Base-by-base conservation (phyloP, 2,797 vertebrate genomes). In the Pelodytes ibericus region DNA sequence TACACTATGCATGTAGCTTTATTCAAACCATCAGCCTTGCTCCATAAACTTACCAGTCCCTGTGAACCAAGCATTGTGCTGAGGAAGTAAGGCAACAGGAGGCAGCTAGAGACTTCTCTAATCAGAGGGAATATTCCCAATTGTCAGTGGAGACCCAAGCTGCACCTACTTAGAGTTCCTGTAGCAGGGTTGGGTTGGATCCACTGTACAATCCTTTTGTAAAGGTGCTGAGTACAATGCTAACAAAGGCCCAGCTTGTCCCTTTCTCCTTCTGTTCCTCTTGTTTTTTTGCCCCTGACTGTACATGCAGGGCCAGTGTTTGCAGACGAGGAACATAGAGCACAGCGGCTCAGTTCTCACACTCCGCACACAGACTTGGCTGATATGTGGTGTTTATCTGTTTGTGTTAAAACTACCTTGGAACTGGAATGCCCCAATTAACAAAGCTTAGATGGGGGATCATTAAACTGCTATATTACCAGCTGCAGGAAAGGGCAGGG, bases 341-440 rank as follows among this genome's bases (percentile, higher is more conserved):
- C 77, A 79, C 77, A 79, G 77, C 65, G 58, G 77, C 77, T 79
- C 63, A 31, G 71, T 79, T 79, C 77, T 74, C 77, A 79, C 77
- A 74, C 77, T 79, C 57, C 2, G 44, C 75, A 72, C 53, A 78
- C 75, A 66, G 69, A 78, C 62, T 57, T 74, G 77, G 30, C 70
- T 72, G 76, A 78, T 78, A 78, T 26, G 27, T 49, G 24, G 25
- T 72, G 71, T 79, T 79, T 79, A 64, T 79, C 74, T 79, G 58
- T 64, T 79, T 72, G 70, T 68, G 72, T 67, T 60, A 31, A 62
- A 68, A 72, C 30, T 26, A 22, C 31, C 24, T 71, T 59, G 59
- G 71, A 44, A 57, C 36, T 62, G 47, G 58, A 69, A 62, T 74
- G 58, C n/a, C 58, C 33, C 31, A 74, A 68, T 79, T 78, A 72